Conservation (phyloP, 1,140 invertebrate species). For the Eriosoma lanigerum region DNA sequence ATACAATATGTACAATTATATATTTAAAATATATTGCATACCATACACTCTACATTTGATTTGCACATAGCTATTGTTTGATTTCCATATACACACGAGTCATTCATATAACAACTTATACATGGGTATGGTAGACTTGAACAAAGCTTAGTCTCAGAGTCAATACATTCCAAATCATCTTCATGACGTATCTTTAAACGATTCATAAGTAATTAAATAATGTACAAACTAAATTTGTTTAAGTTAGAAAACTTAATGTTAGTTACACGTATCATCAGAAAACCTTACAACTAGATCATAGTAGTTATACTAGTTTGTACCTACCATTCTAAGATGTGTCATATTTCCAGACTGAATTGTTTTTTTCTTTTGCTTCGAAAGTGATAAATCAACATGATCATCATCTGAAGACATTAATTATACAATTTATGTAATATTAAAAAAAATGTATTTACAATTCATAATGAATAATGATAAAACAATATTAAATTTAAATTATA, state of each 20-base stretch:
- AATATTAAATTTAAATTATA: not conserved
- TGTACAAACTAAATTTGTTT: not conserved
- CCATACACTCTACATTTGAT: conserved; percentile 52
- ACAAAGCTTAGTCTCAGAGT: conserved; percentile 51
- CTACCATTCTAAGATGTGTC: conserved; percentile 3
- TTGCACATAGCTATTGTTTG: conserved; percentile 54
- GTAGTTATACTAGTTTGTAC: too few relatives aligned
- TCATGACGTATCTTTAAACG: not conserved
- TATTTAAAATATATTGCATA: conserved; percentile 13
- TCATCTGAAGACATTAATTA: conserved; percentile 26
- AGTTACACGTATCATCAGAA: too few relatives aligned
- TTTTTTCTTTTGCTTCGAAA: conserved; percentile 26
- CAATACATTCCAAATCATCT: conserved; percentile 28
- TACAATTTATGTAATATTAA: too few relatives aligned
- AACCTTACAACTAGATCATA: too few relatives aligned
- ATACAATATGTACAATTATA: too few relatives aligned
- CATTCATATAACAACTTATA: conserved; percentile 55
- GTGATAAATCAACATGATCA: conserved; percentile 19
- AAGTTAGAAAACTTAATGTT: too few relatives aligned
- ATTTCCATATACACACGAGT: conserved; percentile 55
- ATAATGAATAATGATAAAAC: not conserved
- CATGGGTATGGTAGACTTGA: conserved; percentile 53
- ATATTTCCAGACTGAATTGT: not conserved
- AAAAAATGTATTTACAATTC: not conserved
- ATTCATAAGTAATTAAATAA: not conserved